Evolutionary conservation across 1,140 invertebrate genomes (phyloP), one percentile per base, ranked within the genome.

Genomic region (Megathymus violae): DNA sequence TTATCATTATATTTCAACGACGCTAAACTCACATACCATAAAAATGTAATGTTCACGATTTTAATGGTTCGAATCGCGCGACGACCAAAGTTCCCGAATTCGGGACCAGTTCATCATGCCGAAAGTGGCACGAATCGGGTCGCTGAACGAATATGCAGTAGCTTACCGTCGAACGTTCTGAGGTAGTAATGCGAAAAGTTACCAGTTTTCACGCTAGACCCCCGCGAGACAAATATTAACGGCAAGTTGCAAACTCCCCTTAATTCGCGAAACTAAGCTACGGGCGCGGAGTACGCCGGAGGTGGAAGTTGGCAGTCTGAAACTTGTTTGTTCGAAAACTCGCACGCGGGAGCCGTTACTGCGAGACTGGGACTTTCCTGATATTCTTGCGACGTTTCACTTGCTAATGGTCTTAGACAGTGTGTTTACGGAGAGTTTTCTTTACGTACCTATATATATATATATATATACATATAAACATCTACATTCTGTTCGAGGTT

Each of bases 201-300:
- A 52, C 17, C 13, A 54, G 52, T 58, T 58, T 58, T 58, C 52
- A 10, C 52, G 52, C 52, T 17, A 19, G 13, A 44, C 25, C 58
- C 54, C 46, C 63, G 16, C 46, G 63, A 65, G 63, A 60, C 56
- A 65, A 65, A 65, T 65, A 65, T 65, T 65, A 65, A 65, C 58
- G 63, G 17, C 47, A 65, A 65, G 47, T 65, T 65, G 54, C 48
- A 52, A 65, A 58, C 63, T 56, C 40, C 54, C 63, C 50, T 65
- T 60, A 59, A 65, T 65, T 65, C 63, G 38, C 44, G 63, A 59
- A 59, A 60, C 54, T 65, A 41, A 56, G 41, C 52, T 56, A 44
- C n/a, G n/a, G 52, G 40, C 22, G 48, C 48, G 7, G 63, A 60
- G n/a, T n/a, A n/a, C n/a, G n/a, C n/a, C n/a, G 63, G 43, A 58